Evolutionary conservation across 2,113 vertebrate species (phyloP), one percentile per base, ranked within the genome.

Genomic region (Anguilla rostrata): DNA sequence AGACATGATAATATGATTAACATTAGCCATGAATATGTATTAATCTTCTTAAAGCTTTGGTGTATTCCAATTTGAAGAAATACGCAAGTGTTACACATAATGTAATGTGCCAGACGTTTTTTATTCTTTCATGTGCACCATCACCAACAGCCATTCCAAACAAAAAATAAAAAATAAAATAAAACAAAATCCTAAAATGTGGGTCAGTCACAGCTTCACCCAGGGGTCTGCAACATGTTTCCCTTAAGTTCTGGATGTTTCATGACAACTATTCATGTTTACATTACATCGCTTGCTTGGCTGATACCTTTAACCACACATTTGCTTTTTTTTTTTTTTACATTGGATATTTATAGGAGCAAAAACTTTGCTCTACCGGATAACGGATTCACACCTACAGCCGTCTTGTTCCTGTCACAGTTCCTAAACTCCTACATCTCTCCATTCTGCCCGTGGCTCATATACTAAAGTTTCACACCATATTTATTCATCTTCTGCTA

Each of bases 1-100:
- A 14, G n/a, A 83, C 57, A 26, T 29, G 49, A 83, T 57, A 57
- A 83, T 56, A 29, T 83, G 49, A 83, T 83, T 57, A 83, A 57
- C 49, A 34, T 57, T 26, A 57, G 22, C 11, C 26, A 57, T 83
- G 46, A 15, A 56, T 83, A 83, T 83, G 46, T n/a, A 83, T 57
- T 7, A 16, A 49, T 7, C 26, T 56, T 2, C 46, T 56, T 83
- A 83, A 57, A 83, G 82, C n/a, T 83, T 49, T 83, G 82, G 82
- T 39, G n/a, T 39, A 83, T 83, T 46, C 46, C 11, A 56, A 43
- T 83, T 83, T 83, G 49, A 0, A 53, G n/a, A 29, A 56, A 34
- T 83, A 83, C n/a, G 16, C 7, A 56, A 53, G n/a, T 34, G 57
- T 83, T 26, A 83, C 49, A 57, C 82, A 53, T 34, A 5, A n/a